Base-by-base conservation (phyloP, 2,797 vertebrate species). In the Amazona ochrocephala region DNA sequence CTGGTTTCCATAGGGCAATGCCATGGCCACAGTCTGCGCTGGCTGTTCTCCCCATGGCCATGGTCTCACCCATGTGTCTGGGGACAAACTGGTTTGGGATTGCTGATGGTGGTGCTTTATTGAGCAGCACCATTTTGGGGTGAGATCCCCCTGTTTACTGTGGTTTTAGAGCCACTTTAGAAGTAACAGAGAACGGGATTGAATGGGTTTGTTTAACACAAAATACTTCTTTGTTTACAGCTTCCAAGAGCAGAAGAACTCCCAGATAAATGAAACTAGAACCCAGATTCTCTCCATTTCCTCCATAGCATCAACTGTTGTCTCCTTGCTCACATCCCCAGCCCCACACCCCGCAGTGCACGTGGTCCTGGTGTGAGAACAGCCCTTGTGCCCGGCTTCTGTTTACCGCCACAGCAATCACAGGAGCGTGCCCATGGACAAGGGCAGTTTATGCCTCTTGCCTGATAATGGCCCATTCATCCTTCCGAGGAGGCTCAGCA, bases 371-470 rank as follows among this genome's bases (percentile, higher is more conserved):
- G 30, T 15, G 68, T 75, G 85, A 95, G 81, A 91, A 7, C 47
- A 13, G 88, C 86, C 93, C 87, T 95, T 94, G 94, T 95, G 76
- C 80, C 90, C 5, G 0, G 71, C 91, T n/a, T 83, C 78, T 96
- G 94, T 95, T 95, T 95, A 78, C 80, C 74, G 29, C 62, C 53
- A 3, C 1, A 3, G 87, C 82, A 17, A 27, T 14, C 67, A 85
- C 70, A 10, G 82, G 47, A 80, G 50, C 50, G 56, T 7, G 4
- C 79, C 78, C 21, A 0, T 1, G 6, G 42, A 95, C 91, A 90
- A 93, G 84, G 75, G 86, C 86, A 87, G 64, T 89, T 87, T 91
- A 93, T 95, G 84, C 86, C 86, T 41, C 86, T 64, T 8, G 32
- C 10, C 41, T 13, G 62, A 95, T 42, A 94, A 93, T 54, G 74